phyloP scores from a whole-genome alignment of 2,888 invertebrate genomes.

The Nephrotoma appendiculata region DNA sequence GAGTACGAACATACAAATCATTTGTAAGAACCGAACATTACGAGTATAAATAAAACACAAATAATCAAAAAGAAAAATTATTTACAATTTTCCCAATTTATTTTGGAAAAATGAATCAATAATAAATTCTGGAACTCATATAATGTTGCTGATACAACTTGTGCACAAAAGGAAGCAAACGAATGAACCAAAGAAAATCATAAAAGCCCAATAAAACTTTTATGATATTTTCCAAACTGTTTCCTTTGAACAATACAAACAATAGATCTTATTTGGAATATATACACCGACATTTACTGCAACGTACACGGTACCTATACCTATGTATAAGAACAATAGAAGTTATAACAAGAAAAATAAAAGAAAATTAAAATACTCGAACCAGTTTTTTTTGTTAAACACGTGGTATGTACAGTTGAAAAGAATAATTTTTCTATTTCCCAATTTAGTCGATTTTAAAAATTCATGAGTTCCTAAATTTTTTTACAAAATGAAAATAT shows the following conservation, averaged over 20 bases:
- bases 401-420: neutral
- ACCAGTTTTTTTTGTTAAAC: neutral
- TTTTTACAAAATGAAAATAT: neutral
- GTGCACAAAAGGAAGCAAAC: neutral
- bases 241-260: neutral
- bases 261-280: neutral
- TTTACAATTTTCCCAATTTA: neutral
- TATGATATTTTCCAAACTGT: neutral
- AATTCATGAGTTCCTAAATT: neutral
- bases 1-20: neutral
- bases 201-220: neutral
- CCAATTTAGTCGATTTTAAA: neutral
- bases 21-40: neutral
- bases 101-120: neutral
- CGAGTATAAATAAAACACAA: neutral
- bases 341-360: neutral
- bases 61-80: neutral
- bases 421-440: neutral
- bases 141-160: neutral
- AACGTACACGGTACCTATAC: neutral
- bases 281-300: neutral
- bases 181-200: neutral
- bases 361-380: neutral
- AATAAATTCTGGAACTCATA: neutral
- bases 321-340: neutral